phyloP scores from a whole-genome alignment of 2,113 vertebrate species.

The Apodemus sylvaticus region DNA sequence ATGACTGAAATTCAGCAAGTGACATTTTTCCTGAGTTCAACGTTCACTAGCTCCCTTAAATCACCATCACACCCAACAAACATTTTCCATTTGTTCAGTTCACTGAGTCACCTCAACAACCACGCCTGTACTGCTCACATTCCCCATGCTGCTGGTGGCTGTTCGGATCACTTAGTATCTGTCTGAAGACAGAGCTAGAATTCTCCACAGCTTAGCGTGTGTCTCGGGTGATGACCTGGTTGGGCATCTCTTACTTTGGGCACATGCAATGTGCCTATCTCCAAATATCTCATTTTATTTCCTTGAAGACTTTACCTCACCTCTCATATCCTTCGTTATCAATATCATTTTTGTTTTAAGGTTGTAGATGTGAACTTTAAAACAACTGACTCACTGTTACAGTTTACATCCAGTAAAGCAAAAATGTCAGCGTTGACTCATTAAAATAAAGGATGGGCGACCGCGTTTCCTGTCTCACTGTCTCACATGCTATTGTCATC shows the following conservation, averaged over 20 bases:
- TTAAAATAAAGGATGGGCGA: conserved; percentile 28
- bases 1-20: not conserved
- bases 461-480: conserved; percentile 36
- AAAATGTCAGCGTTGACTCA: not conserved
- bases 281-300: conserved; percentile 7
- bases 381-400: not conserved
- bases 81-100: not conserved
- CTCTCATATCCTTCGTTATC: not conserved
- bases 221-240: not conserved
- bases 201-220: not conserved
- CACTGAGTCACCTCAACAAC: not conserved
- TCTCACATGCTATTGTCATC: not conserved
- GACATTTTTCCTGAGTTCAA: conserved; percentile 12
- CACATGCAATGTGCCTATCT: not conserved
- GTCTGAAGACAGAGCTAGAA: not conserved
- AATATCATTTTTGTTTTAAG: not conserved
- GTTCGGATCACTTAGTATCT: not conserved
- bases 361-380: not conserved
- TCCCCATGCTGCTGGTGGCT: not conserved
- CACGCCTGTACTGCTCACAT: not conserved
- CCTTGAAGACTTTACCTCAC: not conserved
- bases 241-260: not conserved
- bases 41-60: conserved; percentile 46
- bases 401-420: not conserved
- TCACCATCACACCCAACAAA: conserved; percentile 20